Evolutionary conservation across 2,888 invertebrate species (phyloP).

Genomic region (Oscheius sp.): DNA sequence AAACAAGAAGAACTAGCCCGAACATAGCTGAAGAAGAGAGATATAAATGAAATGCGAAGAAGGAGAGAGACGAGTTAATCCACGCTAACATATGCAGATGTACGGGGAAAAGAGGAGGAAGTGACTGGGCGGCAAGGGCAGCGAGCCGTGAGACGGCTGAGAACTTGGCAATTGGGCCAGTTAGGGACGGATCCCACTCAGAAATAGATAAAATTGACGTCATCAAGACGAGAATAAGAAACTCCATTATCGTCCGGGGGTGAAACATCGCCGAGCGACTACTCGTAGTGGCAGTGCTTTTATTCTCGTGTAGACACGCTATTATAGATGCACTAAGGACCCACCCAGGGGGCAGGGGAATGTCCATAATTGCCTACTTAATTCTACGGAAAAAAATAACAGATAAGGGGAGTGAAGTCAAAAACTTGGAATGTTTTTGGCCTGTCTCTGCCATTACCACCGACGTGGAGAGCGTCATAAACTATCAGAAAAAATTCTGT

Average conservation of each 20-base stretch:
- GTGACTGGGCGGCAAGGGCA: too few relatives aligned
- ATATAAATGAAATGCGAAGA: neutral
- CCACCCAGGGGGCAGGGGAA: neutral
- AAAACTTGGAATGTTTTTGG: neutral
- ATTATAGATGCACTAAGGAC: slow-evolving; percentile 10
- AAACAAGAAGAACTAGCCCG: neutral
- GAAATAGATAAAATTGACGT: too few relatives aligned
- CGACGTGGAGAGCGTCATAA: too few relatives aligned
- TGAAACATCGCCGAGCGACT: neutral
- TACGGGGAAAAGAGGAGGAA: neutral
- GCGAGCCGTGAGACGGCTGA: neutral
- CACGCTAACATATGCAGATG: neutral
- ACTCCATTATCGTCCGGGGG: neutral
- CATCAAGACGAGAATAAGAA: neutral
- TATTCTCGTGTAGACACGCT: neutral
- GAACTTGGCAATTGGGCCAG: neutral
- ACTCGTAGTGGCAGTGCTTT: neutral
- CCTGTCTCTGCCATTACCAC: too few relatives aligned
- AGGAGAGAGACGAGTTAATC: neutral
- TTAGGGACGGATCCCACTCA: neutral
- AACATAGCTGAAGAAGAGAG: neutral
- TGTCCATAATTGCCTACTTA: slow-evolving; percentile 8
- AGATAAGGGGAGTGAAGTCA: neutral
- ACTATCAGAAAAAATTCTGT: too few relatives aligned
- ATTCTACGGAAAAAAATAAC: neutral